Evolutionary conservation across 2,113 vertebrate species (phyloP).

Genomic region (Alligator mississippiensis): DNA sequence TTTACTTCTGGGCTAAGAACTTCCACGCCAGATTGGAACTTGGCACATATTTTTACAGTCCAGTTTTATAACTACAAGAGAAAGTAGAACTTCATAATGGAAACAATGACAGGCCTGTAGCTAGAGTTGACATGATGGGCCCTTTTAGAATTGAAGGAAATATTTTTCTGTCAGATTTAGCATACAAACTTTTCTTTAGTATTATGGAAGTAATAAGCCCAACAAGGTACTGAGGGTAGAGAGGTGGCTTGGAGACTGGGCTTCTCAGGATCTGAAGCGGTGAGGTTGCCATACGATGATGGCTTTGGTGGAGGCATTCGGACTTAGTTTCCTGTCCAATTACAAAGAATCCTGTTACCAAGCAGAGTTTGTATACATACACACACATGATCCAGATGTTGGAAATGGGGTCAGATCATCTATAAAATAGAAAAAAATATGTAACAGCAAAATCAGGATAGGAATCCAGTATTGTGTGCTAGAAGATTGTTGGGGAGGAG

Average conservation of each 20-base stretch:
- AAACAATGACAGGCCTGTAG: slow-evolving; percentile 52
- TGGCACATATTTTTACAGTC: slow-evolving; percentile 52
- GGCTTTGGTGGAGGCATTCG: background rate
- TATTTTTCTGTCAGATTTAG: background rate
- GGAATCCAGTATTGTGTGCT: background rate
- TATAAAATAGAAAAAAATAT: slow-evolving; percentile 4
- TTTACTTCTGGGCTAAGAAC: slow-evolving; percentile 53
- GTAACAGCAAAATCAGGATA: background rate
- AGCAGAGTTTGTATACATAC: background rate
- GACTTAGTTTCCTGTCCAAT: background rate
- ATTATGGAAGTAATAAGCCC: background rate
- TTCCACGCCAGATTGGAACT: slow-evolving; percentile 45
- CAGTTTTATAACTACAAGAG: slow-evolving; percentile 22
- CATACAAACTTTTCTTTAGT: accelerated
- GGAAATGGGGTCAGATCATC: background rate
- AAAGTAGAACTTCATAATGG: slow-evolving; percentile 19
- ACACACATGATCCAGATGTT: slow-evolving; percentile 24
- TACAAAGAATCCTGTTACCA: slow-evolving; percentile 25
- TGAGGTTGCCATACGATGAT: background rate
- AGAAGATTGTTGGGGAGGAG: background rate
- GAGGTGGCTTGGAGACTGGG: background rate
- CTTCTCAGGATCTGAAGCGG: background rate
- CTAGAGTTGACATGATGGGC: background rate
- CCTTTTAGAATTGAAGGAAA: slow-evolving; percentile 1
- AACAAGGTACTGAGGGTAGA: background rate